These are phyloP conservation scores for Chrysolina haemoptera DNA, from an alignment of 2,888 invertebrate species.

Conservation along the genomic window DNA sequence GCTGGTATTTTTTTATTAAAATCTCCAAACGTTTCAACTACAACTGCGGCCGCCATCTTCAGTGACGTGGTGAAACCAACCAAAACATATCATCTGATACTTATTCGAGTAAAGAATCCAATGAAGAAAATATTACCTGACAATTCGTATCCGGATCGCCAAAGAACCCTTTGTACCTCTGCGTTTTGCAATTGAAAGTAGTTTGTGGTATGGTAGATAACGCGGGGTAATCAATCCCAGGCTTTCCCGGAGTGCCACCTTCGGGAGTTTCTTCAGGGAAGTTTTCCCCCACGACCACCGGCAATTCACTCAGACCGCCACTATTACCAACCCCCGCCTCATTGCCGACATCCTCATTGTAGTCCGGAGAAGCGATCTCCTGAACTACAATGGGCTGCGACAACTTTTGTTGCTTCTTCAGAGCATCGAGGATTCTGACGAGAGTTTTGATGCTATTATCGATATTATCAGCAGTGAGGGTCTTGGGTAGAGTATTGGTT, in stretches of 20 bases:
- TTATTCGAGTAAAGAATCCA: no score
- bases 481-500: constrained; percentile 82
- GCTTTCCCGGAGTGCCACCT: constrained; percentile 78
- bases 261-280: constrained; percentile 71
- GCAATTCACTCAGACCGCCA: constrained; percentile 53
- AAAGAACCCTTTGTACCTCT: constrained; percentile 91
- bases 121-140: constrained; percentile 74
- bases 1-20: no score
- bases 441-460: constrained; percentile 85
- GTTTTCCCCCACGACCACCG: constrained; percentile 58
- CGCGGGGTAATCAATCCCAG: constrained; percentile 87
- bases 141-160: constrained; percentile 90
- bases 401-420: constrained; percentile 73
- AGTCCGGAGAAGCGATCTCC: constrained; percentile 47
- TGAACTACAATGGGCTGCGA: constrained; percentile 67
- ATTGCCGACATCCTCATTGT: constrained; percentile 58
- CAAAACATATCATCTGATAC: no score
- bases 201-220: constrained; percentile 83
- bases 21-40: no score
- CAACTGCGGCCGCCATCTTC: no score
- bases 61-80: no score
- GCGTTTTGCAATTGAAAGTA: constrained; percentile 85
- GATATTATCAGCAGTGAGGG: constrained; percentile 83
- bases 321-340: constrained; percentile 60
- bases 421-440: constrained; percentile 80